These are phyloP conservation scores for Xestoiulus laeticollis DNA, from an alignment of 2,888 invertebrate species.

Conservation along the genomic window DNA sequence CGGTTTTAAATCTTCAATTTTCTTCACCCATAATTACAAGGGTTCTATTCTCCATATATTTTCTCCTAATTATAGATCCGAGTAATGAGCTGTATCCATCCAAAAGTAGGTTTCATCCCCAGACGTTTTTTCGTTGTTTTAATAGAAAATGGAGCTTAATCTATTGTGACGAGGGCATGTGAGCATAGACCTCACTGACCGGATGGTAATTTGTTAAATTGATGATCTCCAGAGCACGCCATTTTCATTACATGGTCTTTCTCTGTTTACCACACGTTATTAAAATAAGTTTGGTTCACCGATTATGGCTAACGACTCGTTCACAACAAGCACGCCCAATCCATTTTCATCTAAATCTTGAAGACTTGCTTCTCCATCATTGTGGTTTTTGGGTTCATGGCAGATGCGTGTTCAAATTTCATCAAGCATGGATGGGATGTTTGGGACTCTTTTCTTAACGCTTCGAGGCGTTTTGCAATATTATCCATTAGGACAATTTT, in stretches of 20 bases:
- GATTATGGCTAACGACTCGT: conserved; percentile 29
- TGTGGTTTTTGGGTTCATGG: neutral
- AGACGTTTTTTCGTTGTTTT: neutral
- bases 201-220: conserved; percentile 17
- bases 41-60: neutral
- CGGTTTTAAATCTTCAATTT: too few relatives aligned
- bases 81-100: neutral
- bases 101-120: neutral
- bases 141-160: neutral
- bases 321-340: conserved; percentile 15
- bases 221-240: neutral
- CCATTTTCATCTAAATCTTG: conserved; percentile 28
- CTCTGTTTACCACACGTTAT: conserved; percentile 16
- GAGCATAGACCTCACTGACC: neutral
- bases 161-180: neutral
- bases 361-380: neutral
- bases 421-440: neutral
- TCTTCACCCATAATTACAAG: too few relatives aligned
- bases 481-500: conserved; percentile 25
- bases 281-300: conserved; percentile 27
- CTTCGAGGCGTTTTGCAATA: neutral
- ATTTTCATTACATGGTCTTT: neutral
- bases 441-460: neutral
- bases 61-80: neutral
- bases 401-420: neutral